Conservation (phyloP, 2,113 vertebrate genomes). For the Phrynocephalus versicolor region DNA sequence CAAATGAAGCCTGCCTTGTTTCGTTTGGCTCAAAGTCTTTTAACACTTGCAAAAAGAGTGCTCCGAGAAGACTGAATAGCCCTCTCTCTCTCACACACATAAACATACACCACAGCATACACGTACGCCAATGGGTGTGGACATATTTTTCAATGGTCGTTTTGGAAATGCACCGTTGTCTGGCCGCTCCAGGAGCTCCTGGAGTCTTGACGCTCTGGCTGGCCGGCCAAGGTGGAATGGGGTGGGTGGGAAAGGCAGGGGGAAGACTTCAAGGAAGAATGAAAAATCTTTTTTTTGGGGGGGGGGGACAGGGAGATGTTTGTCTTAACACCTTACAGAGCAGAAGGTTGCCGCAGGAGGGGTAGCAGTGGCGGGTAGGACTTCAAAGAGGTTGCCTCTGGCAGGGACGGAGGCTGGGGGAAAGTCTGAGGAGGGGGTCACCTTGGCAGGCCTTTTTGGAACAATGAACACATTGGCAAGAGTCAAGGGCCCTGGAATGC, state of each 20-base stretch:
- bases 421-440: rapidly evolving
- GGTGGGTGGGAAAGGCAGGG: background rate
- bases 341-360: background rate
- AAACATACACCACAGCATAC: too few relatives aligned
- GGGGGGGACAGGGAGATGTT: conserved; percentile 27
- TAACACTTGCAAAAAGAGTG: conserved; percentile 40
- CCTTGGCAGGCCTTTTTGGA: background rate
- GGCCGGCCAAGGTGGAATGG: too few relatives aligned
- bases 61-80: background rate
- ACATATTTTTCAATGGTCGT: conserved; percentile 41
- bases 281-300: background rate
- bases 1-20: background rate
- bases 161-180: conserved; percentile 58
- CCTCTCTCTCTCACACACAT: background rate
- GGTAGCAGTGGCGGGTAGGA: background rate
- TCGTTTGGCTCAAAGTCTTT: conserved; percentile 17
- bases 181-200: conserved; percentile 43
- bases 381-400: conserved; percentile 54
- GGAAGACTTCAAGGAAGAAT: conserved; percentile 54
- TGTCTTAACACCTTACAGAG: conserved; percentile 57
- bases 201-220: conserved; percentile 15
- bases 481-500: background rate
- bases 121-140: background rate
- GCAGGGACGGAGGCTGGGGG: background rate
- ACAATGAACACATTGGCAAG: background rate